Percentiles rank a stretch among this genome's conserved stretches.
Evolutionary conservation across 2,888 invertebrate species (phyloP).

Genomic region (Netelia virgata): DNA sequence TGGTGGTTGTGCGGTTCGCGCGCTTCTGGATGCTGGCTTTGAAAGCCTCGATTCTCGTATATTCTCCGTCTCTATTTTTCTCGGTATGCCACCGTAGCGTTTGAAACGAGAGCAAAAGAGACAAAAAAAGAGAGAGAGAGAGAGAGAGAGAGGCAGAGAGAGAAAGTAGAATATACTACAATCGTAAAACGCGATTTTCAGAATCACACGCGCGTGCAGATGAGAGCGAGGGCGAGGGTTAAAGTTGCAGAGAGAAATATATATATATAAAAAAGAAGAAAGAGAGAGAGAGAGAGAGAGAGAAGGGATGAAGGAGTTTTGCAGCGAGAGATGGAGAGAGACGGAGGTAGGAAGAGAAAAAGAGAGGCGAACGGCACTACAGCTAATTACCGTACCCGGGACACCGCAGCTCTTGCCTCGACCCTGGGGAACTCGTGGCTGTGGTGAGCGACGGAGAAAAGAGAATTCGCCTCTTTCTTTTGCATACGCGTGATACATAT

Average conservation of each 20-base stretch:
- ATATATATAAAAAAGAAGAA: not conserved
- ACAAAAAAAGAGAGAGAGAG: conserved; percentile 6
- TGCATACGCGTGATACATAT: conserved; percentile 29
- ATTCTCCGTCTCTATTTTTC: conserved; percentile 28
- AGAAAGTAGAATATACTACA: conserved; percentile 69
- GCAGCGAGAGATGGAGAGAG: conserved; percentile 16
- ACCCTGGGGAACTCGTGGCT: conserved; percentile 66
- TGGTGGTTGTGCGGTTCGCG: conserved; percentile 56
- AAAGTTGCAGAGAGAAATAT: conserved; percentile 34
- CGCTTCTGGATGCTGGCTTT: conserved; percentile 64
- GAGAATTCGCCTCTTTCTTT: conserved; percentile 50
- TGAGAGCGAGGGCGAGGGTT: conserved; percentile 67
- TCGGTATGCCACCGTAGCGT: conserved; percentile 39
- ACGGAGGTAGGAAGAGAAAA: conserved; percentile 55
- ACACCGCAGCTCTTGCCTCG: conserved; percentile 65
- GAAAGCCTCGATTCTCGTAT: conserved; percentile 53
- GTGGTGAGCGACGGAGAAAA: conserved; percentile 47
- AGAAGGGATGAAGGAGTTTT: conserved; percentile 43
- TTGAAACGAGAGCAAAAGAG: conserved; percentile 31
- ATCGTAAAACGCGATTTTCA: conserved; percentile 79
- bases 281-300: conserved; percentile 30
- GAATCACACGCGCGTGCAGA: conserved; percentile 79
- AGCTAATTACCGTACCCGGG: conserved; percentile 75
- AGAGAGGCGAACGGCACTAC: conserved; percentile 69
- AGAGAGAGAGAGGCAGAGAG: conserved; percentile 10